phyloP scores from a whole-genome alignment of 2,797 vertebrate species.

The Taenioides sp. region DNA sequence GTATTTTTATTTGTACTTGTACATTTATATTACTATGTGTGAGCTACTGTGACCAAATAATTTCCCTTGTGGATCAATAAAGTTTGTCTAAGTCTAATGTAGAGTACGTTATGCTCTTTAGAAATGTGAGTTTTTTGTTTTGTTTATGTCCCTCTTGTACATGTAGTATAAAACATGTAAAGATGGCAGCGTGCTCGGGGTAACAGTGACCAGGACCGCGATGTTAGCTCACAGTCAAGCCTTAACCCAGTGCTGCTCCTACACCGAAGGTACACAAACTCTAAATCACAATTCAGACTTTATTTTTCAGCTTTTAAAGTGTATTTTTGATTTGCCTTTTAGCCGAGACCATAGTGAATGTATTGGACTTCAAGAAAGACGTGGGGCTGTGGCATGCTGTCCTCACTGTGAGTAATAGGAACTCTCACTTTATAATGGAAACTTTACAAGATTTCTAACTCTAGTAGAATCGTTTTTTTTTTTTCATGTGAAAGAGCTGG shows the following conservation, averaged over 20 bases:
- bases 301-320: background rate
- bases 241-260: constrained; percentile 95
- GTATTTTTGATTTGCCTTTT: constrained; percentile 9
- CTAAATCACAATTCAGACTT: background rate
- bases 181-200: constrained; percentile 96
- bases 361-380: constrained; percentile 98
- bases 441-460: background rate
- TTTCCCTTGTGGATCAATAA: no score
- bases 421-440: background rate
- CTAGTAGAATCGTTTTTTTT: background rate
- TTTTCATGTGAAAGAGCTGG: background rate
- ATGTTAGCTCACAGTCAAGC: constrained; percentile 96
- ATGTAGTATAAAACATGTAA: constrained; percentile 97
- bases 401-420: constrained; percentile 86
- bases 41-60: no score
- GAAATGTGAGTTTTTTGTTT: no score
- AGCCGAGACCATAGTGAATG: constrained; percentile 99
- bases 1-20: no score
- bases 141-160: constrained; percentile 5
- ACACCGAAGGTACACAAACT: constrained; percentile 87
- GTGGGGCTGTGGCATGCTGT: constrained; percentile 99
- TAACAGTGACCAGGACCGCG: constrained; percentile 93
- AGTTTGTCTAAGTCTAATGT: no score
- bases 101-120: no score
- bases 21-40: no score